Base-by-base conservation (phyloP, 2,888 invertebrate species). In the Rhorus exstirpatorius region DNA sequence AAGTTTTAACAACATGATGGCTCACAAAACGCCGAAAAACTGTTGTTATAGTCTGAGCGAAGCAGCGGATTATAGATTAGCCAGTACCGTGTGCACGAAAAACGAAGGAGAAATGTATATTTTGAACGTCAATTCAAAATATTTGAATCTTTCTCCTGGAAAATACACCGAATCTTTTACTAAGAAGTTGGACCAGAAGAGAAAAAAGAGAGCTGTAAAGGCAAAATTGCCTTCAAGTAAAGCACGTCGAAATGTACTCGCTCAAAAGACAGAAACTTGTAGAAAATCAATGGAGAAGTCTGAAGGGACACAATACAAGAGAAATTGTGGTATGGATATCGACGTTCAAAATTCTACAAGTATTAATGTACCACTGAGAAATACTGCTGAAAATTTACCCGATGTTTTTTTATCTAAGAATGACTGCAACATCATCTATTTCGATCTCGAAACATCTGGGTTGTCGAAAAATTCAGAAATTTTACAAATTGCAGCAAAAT, bases 361-460 rank as follows among this genome's bases (percentile, higher is more conserved):
- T 49, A 31, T 49, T 12, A 49, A 46, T 49, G 8, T 44, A 12
- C 12, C n/a, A 12, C 31, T 65, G 14, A 26, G 17, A 49, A 35
- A 58, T 58, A 58, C 58, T 1, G 46, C 49, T 31, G 17, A 49
- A 44, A 12, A 44, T 35, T 63, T 44, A 35, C 35, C 35, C 19
- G 44, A 63, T 49, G 24, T 49, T 38, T 14, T 17, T 51, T 10
- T 49, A 49, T 65, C 49, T 17, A 0, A 10, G 46, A 74, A 80
- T 8, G 44, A 83, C 21, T 79, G 58, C 61, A 41, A 53, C 12
- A 70, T 86, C 0, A 71, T 87, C 17, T 86, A 79, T 74, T 86
- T 86, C 58, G 85, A 87, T 58, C 70, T 85, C 17, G 84, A 87
- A 82, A 87, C 86, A 0, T 84, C 86, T 1, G 81, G 85, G 7